Evolutionary conservation across 2,888 invertebrate species (phyloP).

Genomic region (Megaustenia siamemsis): DNA sequence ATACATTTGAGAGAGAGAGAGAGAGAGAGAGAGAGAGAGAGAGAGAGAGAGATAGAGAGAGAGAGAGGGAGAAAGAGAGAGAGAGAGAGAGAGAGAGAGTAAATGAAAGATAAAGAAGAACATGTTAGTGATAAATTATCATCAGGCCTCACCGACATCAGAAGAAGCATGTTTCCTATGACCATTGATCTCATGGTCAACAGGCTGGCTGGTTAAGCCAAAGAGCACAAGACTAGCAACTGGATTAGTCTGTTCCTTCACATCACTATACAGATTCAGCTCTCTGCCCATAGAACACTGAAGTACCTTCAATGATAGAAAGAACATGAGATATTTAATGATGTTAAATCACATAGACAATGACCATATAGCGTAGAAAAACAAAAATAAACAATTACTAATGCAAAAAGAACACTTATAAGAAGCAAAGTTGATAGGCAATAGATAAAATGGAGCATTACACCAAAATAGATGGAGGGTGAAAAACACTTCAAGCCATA

Average conservation of each 20-base stretch:
- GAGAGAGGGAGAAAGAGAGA: too few relatives aligned
- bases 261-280: slow-evolving; percentile 90
- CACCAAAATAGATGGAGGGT: too few relatives aligned
- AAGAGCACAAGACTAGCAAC: slow-evolving; percentile 92
- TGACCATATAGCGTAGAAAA: background rate
- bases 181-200: slow-evolving; percentile 84
- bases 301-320: slow-evolving; percentile 84
- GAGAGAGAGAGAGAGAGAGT: too few relatives aligned
- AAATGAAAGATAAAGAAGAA: too few relatives aligned
- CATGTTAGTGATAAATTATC: too few relatives aligned
- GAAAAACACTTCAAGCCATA: too few relatives aligned
- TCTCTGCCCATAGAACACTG: slow-evolving; percentile 96
- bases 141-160: slow-evolving; percentile 67
- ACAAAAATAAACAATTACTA: background rate
- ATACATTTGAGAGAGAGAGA: too few relatives aligned
- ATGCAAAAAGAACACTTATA: background rate
- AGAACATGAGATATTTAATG: too few relatives aligned
- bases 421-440: background rate
- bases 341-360: too few relatives aligned
- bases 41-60: too few relatives aligned
- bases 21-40: too few relatives aligned
- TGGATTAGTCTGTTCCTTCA: slow-evolving; percentile 83
- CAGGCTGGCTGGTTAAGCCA: slow-evolving; percentile 95
- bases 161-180: slow-evolving; percentile 69
- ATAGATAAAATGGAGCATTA: too few relatives aligned